Evolutionary conservation across 2,797 vertebrate genomes (phyloP), one percentile per base, ranked within the genome.

Genomic region (Sebastes matsubarae): DNA sequence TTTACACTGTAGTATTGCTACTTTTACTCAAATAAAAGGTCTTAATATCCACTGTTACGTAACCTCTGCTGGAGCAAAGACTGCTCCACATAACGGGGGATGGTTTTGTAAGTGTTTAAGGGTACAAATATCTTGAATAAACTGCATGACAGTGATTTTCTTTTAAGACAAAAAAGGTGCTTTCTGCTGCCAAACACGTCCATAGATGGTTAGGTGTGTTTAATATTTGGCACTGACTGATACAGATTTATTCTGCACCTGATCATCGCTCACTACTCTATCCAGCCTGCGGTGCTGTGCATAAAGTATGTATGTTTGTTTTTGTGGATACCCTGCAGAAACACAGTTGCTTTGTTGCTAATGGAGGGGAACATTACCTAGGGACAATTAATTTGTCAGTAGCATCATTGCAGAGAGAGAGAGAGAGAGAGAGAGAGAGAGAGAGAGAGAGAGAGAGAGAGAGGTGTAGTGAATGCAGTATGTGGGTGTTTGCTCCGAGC

Each of bases 401-500:
- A 61, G 60, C 29, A 61, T 66, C 16, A 67, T 18, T 66, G 65
- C 38, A 68, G 58, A 50, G 42, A 54, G 32, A 34, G 34, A 34
- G 38, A 36, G 54, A 25, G 50, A 34, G 32, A 32, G 32, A 32
- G 34, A 38, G 13, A 34, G 32, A 36, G 34, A 34, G 32, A 10
- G 32, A 34, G 32, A 11, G 32, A 30, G 29, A 30, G 30, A 34
- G 32, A 34, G 9, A 38, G 36, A 38, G 32, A 27, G 38, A 38
- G 55, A 8, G 36, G 46, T 2, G 16, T 27, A 34, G 69, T 16
- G 65, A 64, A 54, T 22, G 60, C 38, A 67, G 61, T 50, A 68
- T 75, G 70, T 80, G 79, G 61, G 79, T 75, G 60, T 79, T 34
- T 70, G 64, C 74, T 65, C 36, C 3, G 3, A 1, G 71, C 50